Base-by-base conservation (phyloP, 2,797 vertebrate species). In the Bryconaethiops microstoma region DNA sequence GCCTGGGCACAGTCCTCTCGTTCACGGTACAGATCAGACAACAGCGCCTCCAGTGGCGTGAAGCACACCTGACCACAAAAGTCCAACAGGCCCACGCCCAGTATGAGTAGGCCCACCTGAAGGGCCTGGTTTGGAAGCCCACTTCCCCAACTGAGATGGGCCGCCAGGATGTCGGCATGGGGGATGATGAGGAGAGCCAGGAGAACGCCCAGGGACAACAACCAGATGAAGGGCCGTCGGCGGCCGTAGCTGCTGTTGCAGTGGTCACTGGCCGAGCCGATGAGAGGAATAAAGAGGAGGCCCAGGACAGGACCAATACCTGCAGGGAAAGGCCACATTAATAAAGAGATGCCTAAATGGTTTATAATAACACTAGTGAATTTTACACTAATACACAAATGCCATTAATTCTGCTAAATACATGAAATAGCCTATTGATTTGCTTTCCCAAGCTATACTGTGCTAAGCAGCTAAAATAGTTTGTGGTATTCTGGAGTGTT, bases 21-120 rank as follows among this genome's bases (percentile, higher is more conserved):
- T 1, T 94, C 92, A 4, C 85, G 88, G 73, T 95, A 94, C 78
- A 95, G 88, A 87, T 95, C 95, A 0, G 94, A 95, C 64, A 95
- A 82, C 35, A 95, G 91, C 0, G 95, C 95, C 87, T 95, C 95
- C 84, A 95, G 81, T 0, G 94, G 94, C 0, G 94, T 95, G 87
- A 95, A 95, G 86, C 94, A 95, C 73, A 94, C 91, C 76, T 95
- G 95, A 70, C 95, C 93, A 42, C 94, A 95, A 79, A 95, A 95
- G 88, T 95, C 95, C 60, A 95, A 91, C 5, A 95, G 91, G 3
- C 92, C 94, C 75, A 95, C 94, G 0, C 95, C 95, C 7, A 95
- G 74, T 87, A 95, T 94, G 2, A 95, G 92, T 86, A 95, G 90
- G 78, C 87, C 90, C 85, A 95, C 93, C 91, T 95, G 87, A 16